Evolutionary conservation across 37 sponge, comb jelly and placozoan species (phyloP).

Genomic region (Bolinopsis microptera): DNA sequence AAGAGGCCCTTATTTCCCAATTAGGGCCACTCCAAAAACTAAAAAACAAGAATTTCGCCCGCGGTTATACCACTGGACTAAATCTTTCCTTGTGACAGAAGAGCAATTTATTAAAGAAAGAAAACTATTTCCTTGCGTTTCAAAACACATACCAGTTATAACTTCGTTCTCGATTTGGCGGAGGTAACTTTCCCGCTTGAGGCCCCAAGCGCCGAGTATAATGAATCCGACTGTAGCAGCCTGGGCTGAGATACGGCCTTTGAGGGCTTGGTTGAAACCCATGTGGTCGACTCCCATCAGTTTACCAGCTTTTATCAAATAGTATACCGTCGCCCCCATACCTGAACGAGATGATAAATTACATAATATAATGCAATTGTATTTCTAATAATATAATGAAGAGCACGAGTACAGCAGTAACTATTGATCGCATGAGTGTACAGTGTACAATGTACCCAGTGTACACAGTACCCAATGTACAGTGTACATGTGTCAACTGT

Average conservation of each 20-base stretch:
- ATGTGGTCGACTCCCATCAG: not conserved
- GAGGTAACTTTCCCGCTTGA: not conserved
- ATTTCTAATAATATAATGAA: too few relatives aligned
- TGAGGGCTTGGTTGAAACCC: slow-evolving; percentile 6
- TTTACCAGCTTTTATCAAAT: not conserved
- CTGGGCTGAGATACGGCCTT: slow-evolving; percentile 14
- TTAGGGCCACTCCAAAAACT: not conserved
- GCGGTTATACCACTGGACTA: too few relatives aligned
- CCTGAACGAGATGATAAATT: not conserved
- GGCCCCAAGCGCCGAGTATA: not conserved
- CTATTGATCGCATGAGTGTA: too few relatives aligned
- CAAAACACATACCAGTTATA: slow-evolving; percentile 11
- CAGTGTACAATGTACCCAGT: too few relatives aligned
- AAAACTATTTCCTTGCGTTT: not conserved
- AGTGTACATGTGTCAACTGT: too few relatives aligned
- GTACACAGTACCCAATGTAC: not conserved
- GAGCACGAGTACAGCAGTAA: too few relatives aligned
- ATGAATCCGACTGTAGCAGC: slow-evolving; percentile 38
- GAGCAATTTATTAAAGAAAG: too few relatives aligned
- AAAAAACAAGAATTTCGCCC: not conserved
- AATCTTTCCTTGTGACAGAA: too few relatives aligned
- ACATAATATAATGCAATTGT: not conserved
- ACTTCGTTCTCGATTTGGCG: not conserved
- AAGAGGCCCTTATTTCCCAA: not conserved
- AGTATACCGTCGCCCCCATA: not conserved